Conservation (phyloP, 1,140 invertebrate species). For the Dinothrombium tinctorium region DNA sequence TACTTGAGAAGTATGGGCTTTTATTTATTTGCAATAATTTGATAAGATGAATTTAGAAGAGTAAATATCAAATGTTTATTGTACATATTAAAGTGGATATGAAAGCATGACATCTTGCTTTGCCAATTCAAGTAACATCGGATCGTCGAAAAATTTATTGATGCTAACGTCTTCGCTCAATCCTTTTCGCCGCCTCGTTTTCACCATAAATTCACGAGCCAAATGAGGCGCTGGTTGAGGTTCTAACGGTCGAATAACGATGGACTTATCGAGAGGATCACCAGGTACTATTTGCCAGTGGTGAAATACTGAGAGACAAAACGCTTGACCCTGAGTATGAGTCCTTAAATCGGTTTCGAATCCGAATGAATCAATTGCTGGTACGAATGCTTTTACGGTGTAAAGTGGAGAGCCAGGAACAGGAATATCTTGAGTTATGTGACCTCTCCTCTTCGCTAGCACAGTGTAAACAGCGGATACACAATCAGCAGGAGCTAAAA, state of each 20-base stretch:
- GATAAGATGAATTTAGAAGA: too few species aligned
- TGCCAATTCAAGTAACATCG: constrained; percentile 97
- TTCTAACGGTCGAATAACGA: constrained; percentile 81
- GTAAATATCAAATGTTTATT: too few species aligned
- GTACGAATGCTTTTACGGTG: constrained; percentile 96
- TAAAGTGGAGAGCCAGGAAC: constrained; percentile 96
- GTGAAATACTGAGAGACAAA: constrained; percentile 92
- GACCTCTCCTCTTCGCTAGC: constrained; percentile 73
- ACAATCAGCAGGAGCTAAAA: constrained; percentile 97
- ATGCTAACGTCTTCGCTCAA: constrained; percentile 97
- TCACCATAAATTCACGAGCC: constrained; percentile 98
- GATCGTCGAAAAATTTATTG: constrained; percentile 99
- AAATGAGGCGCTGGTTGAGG: constrained; percentile 92
- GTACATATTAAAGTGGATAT: too few species aligned
- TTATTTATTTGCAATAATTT: too few species aligned
- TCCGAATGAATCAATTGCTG: constrained; percentile 97
- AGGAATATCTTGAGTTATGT: constrained; percentile 86
- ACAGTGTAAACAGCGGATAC: constrained; percentile 98
- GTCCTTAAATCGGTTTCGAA: constrained; percentile 95
- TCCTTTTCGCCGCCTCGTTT: constrained; percentile 85
- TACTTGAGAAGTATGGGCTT: too few species aligned
- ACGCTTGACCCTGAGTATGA: constrained; percentile 94
- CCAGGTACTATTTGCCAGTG: constrained; percentile 99
- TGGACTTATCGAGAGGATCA: constrained; percentile 92
- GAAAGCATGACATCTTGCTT: constrained; percentile 43